These are phyloP conservation scores for Pimpla rufipes DNA, from an alignment of 2,888 invertebrate species.

Conservation along the genomic window DNA sequence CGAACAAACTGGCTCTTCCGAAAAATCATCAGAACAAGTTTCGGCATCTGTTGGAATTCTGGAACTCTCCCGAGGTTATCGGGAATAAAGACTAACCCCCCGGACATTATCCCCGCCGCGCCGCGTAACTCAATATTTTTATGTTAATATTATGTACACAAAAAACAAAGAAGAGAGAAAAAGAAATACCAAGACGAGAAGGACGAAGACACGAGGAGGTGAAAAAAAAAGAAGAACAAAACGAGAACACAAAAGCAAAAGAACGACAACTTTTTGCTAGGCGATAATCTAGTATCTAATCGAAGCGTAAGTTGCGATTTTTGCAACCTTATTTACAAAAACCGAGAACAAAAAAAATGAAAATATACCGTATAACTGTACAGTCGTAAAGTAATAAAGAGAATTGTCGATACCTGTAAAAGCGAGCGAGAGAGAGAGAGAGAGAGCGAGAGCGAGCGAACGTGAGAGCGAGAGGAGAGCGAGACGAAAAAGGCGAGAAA, in stretches of 20 bases:
- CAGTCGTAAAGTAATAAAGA: constrained; percentile 81
- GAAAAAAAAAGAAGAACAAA: constrained; percentile 41
- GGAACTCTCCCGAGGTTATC: constrained; percentile 82
- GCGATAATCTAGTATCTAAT: constrained; percentile 73
- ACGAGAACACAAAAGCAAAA: constrained; percentile 61
- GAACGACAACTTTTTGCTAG: constrained; percentile 80
- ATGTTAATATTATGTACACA: constrained; percentile 77
- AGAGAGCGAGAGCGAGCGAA: constrained; percentile 18
- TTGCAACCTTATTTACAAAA: constrained; percentile 80
- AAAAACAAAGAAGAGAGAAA: constrained; percentile 51
- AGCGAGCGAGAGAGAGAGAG: constrained; percentile 68
- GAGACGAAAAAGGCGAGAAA: constrained; percentile 6
- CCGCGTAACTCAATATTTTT: constrained; percentile 75
- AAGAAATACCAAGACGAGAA: constrained; percentile 43
- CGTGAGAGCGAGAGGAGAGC: constrained; percentile 7
- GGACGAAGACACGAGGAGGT: constrained; percentile 50
- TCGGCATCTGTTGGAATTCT: constrained; percentile 82
- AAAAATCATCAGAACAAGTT: constrained; percentile 83
- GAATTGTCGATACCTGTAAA: constrained; percentile 81
- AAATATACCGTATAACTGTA: constrained; percentile 76
- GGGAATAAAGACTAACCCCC: constrained; percentile 73
- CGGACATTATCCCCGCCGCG: constrained; percentile 33
- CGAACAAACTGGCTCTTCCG: constrained; percentile 82
- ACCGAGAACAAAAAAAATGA: constrained; percentile 55
- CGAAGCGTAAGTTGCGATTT: constrained; percentile 77